Evolutionary conservation across 2,797 vertebrate genomes (phyloP).

Genomic region (Tokudaia tokunoshimensis): DNA sequence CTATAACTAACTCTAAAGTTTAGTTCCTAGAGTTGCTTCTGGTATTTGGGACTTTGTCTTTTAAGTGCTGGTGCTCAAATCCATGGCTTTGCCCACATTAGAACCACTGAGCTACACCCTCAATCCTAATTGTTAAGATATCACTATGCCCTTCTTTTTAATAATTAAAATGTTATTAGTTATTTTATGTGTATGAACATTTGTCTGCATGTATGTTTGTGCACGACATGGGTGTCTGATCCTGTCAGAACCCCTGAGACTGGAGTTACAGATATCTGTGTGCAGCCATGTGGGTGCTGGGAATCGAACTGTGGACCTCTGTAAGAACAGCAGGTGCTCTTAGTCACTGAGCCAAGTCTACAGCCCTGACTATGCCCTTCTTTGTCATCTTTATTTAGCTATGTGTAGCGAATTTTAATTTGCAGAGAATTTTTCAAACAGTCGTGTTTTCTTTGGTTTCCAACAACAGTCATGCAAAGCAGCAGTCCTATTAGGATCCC

Average conservation of each 20-base stretch:
- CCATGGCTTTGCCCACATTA: background rate
- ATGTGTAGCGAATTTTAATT: background rate
- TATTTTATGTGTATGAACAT: background rate
- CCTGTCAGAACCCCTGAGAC: background rate
- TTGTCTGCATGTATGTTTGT: background rate
- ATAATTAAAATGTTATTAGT: background rate
- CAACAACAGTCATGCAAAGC: background rate
- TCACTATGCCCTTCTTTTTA: background rate
- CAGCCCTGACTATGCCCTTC: background rate
- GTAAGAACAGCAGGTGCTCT: background rate
- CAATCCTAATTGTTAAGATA: background rate
- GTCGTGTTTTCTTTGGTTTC: background rate
- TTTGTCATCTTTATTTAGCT: constrained; percentile 43
- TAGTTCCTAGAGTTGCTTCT: background rate
- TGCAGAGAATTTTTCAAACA: background rate
- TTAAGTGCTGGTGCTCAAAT: background rate
- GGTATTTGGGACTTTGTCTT: background rate
- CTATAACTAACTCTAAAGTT: background rate
- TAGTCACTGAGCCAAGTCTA: background rate
- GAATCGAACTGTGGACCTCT: background rate
- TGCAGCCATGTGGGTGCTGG: background rate
- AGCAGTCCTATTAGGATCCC: background rate
- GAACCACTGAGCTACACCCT: background rate
- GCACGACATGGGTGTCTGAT: background rate
- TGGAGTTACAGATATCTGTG: background rate